Evolutionary conservation across 2,113 vertebrate genomes (phyloP).

Genomic region (Suricata suricatta): DNA sequence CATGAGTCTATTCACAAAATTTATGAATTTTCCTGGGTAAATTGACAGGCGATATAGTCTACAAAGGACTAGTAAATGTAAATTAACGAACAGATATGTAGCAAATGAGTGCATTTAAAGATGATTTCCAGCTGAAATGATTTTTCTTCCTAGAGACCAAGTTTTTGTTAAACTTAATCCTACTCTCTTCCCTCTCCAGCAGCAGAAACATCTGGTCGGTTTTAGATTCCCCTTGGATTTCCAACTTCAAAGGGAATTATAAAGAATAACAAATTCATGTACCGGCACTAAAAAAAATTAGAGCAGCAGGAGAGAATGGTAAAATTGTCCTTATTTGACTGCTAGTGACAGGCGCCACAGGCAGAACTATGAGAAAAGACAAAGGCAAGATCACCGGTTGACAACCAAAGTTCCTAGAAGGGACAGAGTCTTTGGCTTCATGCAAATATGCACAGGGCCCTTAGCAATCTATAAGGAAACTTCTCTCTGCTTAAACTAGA

Average conservation of each 20-base stretch:
- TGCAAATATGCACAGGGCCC: not conserved
- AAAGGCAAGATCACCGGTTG: conserved; percentile 80
- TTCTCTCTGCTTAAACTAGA: not conserved
- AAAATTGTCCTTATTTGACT: conserved; percentile 92
- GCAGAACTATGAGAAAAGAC: conserved; percentile 85
- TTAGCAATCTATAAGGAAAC: not conserved
- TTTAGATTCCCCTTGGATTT: conserved; percentile 92
- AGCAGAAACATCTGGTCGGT: conserved; percentile 90
- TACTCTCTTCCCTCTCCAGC: conserved; percentile 84
- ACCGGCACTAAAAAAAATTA: conserved; percentile 86
- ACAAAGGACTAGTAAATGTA: conserved; percentile 79
- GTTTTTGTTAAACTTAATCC: conserved; percentile 88
- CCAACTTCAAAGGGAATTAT: conserved; percentile 91
- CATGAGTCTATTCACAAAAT: conserved; percentile 80
- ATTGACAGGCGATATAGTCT: conserved; percentile 80
- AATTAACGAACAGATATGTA: conserved; percentile 80
- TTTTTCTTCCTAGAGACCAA: conserved; percentile 78
- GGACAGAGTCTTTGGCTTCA: conserved; percentile 45
- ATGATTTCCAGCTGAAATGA: conserved; percentile 80
- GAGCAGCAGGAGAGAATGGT: conserved; percentile 89
- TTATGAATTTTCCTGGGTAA: conserved; percentile 79
- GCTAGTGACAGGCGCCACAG: conserved; percentile 88
- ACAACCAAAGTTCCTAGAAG: conserved; percentile 64
- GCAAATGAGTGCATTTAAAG: conserved; percentile 79
- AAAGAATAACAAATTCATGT: conserved; percentile 93